These are phyloP conservation scores for Trichonephila clavata DNA, from an alignment of 1,140 invertebrate genomes.

Conservation along the genomic window DNA sequence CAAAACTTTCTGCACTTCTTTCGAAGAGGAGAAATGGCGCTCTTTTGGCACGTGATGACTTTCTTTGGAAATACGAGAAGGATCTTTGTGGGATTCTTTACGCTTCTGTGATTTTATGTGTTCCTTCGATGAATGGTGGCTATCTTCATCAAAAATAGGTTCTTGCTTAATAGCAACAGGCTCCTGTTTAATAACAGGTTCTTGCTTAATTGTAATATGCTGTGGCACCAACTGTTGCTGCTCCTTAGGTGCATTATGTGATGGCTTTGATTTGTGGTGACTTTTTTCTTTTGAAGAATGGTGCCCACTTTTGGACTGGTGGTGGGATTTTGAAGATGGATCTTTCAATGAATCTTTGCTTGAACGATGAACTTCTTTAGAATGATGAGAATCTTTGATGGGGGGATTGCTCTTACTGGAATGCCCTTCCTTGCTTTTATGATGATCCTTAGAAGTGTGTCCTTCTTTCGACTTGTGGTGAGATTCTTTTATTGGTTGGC, in stretches of 20 bases:
- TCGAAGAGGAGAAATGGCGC: not conserved
- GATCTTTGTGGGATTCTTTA: slow-evolving; percentile 19
- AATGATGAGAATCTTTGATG: not conserved
- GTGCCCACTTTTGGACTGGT: slow-evolving; percentile 41
- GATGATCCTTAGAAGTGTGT: slow-evolving; percentile 7
- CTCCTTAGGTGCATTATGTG: slow-evolving; percentile 33
- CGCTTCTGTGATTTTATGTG: not conserved
- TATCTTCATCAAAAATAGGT: not conserved
- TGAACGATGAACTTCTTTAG: slow-evolving; percentile 29
- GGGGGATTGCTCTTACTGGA: not conserved
- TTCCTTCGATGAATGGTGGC: not conserved
- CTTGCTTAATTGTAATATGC: not conserved
- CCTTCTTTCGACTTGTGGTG: slow-evolving; percentile 37
- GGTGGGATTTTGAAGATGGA: slow-evolving; percentile 1
- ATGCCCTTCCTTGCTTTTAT: slow-evolving; percentile 12
- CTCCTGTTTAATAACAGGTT: not conserved
- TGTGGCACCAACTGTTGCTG: not conserved
- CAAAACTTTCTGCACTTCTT: not conserved
- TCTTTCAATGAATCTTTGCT: slow-evolving; percentile 40
- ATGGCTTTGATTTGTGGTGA: slow-evolving; percentile 15
- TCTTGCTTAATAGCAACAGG: not conserved
- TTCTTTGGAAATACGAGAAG: not conserved
- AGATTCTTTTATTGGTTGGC: not conserved
- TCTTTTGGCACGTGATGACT: not conserved
- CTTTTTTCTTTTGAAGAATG: slow-evolving; percentile 31